phyloP scores from a whole-genome alignment of 2,888 invertebrate genomes.

The Tetramorium bicarinatum region DNA sequence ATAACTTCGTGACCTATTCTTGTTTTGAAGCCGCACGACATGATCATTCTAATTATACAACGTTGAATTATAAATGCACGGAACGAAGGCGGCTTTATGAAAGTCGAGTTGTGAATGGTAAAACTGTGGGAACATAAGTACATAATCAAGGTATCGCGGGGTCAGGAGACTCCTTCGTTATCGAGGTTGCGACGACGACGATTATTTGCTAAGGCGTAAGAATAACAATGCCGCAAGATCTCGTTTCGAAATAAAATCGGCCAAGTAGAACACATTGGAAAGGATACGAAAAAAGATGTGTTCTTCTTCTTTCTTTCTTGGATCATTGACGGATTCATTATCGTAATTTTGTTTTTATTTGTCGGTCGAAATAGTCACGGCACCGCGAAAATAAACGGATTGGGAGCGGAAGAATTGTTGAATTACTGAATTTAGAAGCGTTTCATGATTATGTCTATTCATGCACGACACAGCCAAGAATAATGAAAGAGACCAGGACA shows the following conservation, averaged over 20 bases:
- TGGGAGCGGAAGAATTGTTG: neutral
- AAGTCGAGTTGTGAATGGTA: slow-evolving; percentile 22
- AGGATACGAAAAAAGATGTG: neutral
- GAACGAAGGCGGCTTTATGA: slow-evolving; percentile 16
- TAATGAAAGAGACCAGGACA: neutral
- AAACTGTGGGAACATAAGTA: slow-evolving; percentile 29
- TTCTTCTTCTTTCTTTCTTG: neutral
- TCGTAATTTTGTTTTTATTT: neutral
- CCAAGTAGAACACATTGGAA: neutral
- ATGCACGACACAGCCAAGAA: neutral
- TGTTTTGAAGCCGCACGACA: neutral
- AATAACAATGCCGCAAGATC: slow-evolving; percentile 40
- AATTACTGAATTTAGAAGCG: neutral
- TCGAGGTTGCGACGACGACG: slow-evolving; percentile 57
- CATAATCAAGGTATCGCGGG: slow-evolving; percentile 50
- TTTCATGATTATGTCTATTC: neutral
- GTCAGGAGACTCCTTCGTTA: slow-evolving; percentile 55
- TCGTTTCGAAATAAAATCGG: neutral
- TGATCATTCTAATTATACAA: neutral
- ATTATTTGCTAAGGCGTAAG: slow-evolving; percentile 54
- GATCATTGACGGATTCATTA: slow-evolving; percentile 13
- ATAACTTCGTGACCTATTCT: neutral
- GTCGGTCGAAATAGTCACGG: neutral
- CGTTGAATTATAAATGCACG: slow-evolving; percentile 27
- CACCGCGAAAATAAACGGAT: neutral